A percentile compares a stretch with the other conserved stretches of the same genome.
These are phyloP conservation scores for Asbolus verrucosus DNA, from an alignment of 1,140 invertebrate species.

Conservation along the genomic window DNA sequence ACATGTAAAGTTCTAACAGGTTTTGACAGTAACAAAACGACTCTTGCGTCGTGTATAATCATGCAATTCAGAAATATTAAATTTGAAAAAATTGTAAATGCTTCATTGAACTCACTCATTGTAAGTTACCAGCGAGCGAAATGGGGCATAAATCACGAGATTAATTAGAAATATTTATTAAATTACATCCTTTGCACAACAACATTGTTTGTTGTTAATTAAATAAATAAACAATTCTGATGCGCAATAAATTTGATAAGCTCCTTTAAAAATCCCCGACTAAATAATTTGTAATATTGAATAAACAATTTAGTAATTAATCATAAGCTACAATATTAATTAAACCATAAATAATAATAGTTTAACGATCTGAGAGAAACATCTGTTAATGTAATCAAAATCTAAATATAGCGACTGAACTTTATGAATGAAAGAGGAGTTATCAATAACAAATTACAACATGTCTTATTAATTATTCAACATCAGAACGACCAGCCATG, in stretches of 20 bases:
- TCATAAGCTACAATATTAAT: slow-evolving; percentile 31
- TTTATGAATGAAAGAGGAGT: slow-evolving; percentile 17
- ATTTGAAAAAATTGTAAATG: slow-evolving; percentile 40
- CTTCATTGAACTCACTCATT: slow-evolving; percentile 9
- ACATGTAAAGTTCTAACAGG: not conserved
- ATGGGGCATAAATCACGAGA: slow-evolving; percentile 19
- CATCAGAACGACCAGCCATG: not conserved
- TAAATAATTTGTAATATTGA: slow-evolving; percentile 39
- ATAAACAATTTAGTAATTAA: slow-evolving; percentile 37
- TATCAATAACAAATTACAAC: slow-evolving; percentile 34
- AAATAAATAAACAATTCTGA: slow-evolving; percentile 31
- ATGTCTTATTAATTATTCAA: slow-evolving; percentile 1
- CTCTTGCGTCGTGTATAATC: not conserved
- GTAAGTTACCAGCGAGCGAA: not conserved
- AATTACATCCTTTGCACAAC: slow-evolving; percentile 21
- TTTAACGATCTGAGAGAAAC: slow-evolving; percentile 25
- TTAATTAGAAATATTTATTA: slow-evolving; percentile 29
- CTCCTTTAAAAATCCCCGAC: slow-evolving; percentile 23
- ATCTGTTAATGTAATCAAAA: slow-evolving; percentile 16
- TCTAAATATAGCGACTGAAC: slow-evolving; percentile 18
- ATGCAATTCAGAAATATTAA: not conserved
- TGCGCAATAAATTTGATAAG: slow-evolving; percentile 35
- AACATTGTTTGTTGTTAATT: slow-evolving; percentile 26
- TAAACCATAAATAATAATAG: slow-evolving; percentile 29
- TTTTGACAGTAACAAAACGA: slow-evolving; percentile 33